Evolutionary conservation across 2,113 vertebrate species (phyloP).

Genomic region (Zingel zingel): DNA sequence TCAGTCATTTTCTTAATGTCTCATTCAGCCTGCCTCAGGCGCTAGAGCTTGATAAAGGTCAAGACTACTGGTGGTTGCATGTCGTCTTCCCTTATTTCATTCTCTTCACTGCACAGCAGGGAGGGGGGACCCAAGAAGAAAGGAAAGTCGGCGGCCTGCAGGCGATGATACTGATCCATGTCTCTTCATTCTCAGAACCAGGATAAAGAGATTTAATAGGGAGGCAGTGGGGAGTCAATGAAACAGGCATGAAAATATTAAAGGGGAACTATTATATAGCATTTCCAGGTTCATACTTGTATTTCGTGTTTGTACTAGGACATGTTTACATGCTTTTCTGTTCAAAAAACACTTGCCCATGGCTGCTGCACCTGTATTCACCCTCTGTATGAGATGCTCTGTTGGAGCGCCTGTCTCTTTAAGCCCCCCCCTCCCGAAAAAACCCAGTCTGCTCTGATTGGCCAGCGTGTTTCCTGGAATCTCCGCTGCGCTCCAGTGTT

Average conservation of each 20-base stretch:
- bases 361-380: no score
- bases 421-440: no score
- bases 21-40: conserved; percentile 73
- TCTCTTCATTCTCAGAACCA: conserved; percentile 68
- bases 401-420: no score
- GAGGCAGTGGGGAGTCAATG: conserved; percentile 56
- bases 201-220: conserved; percentile 71
- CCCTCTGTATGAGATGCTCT: no score
- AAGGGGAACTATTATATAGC: no score
- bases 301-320: no score
- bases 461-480: no score
- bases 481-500: no score
- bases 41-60: conserved; percentile 79
- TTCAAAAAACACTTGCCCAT: no score
- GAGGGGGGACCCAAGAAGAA: conserved; percentile 21
- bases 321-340: no score
- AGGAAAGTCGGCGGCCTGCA: conserved; percentile 47
- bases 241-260: conserved; percentile 69
- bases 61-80: conserved; percentile 76
- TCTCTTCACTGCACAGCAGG: conserved; percentile 58
- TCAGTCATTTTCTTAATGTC: conserved; percentile 81
- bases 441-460: no score
- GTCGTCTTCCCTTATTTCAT: conserved; percentile 71
- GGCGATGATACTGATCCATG: conserved; percentile 41
- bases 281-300: no score